Base-by-base conservation (phyloP, 2,113 vertebrate genomes). In the Lampris incognitus region DNA sequence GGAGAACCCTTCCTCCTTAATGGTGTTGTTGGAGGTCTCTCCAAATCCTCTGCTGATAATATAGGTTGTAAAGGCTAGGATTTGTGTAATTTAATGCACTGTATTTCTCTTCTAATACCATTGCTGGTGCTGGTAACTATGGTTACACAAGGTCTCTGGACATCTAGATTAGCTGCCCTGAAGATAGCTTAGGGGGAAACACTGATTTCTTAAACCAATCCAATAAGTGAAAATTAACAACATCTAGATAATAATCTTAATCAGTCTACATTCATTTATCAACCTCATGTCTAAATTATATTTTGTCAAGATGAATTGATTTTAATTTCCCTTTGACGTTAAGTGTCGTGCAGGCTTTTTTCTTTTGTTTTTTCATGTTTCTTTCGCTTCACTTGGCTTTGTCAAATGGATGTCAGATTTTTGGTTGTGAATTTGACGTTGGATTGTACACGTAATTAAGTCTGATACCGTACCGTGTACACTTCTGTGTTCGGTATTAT, bases 291-390 rank as follows among this genome's bases (percentile, higher is more conserved):
- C 82, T 80, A 89, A 92, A 92, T 92, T 87, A 81, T 87, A 88
- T 91, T 86, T 85, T 89, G 88, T 75, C 77, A 75, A 85, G 84
- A 81, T 87, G 87, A 90, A 90, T 93, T 90, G 65, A 88, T 91
- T 91, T 90, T 69, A 72, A 87, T 87, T 90, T 87, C 77, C 80
- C 84, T 88, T 72, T 88, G 84, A 92, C 72, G 85, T 82, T 88
- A 84, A 63, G 66, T 58, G 63, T 56, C 57, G 61, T 41, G 62
- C 52, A 54, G 24, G 67, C 10, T 39, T 54, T 68, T 80, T 66
- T 51, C 24, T 9, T 44, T 62, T 57, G 5, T 39, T 54, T 68
- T 80, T 66, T 51, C 24, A 11, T 44, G 66, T 57, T 51, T 10
- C 49, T 48, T 46, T 60, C 52, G 41, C 64, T 63, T 77, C 10